Evolutionary conservation across 2,888 invertebrate species (phyloP).

Genomic region (Liopterus haemorrhoidalis): DNA sequence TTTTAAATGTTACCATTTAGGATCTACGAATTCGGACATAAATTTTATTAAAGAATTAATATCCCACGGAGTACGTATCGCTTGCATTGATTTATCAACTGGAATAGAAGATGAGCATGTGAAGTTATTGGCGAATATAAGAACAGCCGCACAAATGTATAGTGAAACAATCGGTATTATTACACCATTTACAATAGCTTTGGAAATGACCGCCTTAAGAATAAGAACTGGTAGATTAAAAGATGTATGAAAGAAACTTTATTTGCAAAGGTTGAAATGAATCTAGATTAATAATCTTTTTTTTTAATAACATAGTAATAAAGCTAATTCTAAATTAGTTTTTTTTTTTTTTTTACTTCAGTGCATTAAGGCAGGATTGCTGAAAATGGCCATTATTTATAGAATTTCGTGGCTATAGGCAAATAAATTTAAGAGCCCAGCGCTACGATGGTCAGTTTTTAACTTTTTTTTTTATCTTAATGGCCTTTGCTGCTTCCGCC

Average conservation of each 20-base stretch:
- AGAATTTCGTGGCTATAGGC: no score
- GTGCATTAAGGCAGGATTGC: no score
- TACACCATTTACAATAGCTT: conserved; percentile 74
- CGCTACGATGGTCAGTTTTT: no score
- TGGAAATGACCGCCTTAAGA: conserved; percentile 81
- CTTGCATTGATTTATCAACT: conserved; percentile 47
- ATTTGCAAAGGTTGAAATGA: not conserved
- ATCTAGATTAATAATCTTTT: not conserved
- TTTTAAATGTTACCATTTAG: conserved; percentile 17
- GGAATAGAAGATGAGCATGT: conserved; percentile 46
- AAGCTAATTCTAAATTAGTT: no score
- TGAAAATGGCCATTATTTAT: no score
- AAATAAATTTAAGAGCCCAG: no score
- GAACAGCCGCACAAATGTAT: conserved; percentile 51
- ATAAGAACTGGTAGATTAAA: conserved; percentile 79
- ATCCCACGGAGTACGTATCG: conserved; percentile 51
- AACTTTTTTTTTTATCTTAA: no score
- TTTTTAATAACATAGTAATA: not conserved
- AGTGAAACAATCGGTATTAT: conserved; percentile 55
- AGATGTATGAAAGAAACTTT: conserved; percentile 54
- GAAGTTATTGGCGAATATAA: conserved; percentile 46
- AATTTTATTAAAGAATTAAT: conserved; percentile 49
- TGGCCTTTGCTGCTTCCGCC: no score
- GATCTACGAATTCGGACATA: conserved; percentile 26
- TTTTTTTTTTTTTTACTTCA: no score